Base-by-base conservation (phyloP, 2,113 vertebrate species). In the cat (Felis catus) region DNA sequence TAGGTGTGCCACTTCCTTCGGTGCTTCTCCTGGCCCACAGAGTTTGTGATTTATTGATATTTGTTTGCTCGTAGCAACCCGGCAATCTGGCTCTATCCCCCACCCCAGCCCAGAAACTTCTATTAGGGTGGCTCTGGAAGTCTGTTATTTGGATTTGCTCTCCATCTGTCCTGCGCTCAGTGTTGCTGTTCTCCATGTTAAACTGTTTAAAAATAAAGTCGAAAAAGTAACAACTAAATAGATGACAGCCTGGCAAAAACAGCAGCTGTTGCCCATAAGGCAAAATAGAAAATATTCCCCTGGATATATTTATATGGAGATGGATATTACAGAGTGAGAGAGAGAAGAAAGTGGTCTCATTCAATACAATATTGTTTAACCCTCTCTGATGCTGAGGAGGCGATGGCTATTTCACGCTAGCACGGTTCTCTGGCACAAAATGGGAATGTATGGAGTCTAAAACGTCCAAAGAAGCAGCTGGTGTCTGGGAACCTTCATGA, bases 141-240 rank as follows among this genome's bases (percentile, higher is more conserved):
- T 89, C 63, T 95, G 97, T 29, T 94, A 94, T 71, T 76, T 97
- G 89, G 71, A 48, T 74, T 91, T 96, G 80, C 36, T 88, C 90
- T 98, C 97, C 94, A 91, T 76, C 95, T 98, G 80, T 97, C 93
- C 85, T 18, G 3, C 25, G 23, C 58, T 74, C 80, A 55, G 81
- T 96, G 96, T 98, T 95, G 97, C 91, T 58, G 90, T 95, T 91
- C 66, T 94, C 94, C 61, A 84, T 85, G 84, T 81, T 94, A 88
- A n/a, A 95, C 92, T 97, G 97, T 98, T 98, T 98, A 98, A 98
- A 98, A 98, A 98, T 98, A 98, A 98, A 98, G 97, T 97, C 5
- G 80, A 94, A 97, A 98, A 98, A 98, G 97, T 95, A 98, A 98
- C 98, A 97, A 98, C 97, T 95, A 98, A 98, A 98, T 98, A 97